A percentile compares a stretch with the other conserved stretches of the same genome.
Conservation (phyloP, 1,140 invertebrate species). For the Diabrotica virgifera region DNA sequence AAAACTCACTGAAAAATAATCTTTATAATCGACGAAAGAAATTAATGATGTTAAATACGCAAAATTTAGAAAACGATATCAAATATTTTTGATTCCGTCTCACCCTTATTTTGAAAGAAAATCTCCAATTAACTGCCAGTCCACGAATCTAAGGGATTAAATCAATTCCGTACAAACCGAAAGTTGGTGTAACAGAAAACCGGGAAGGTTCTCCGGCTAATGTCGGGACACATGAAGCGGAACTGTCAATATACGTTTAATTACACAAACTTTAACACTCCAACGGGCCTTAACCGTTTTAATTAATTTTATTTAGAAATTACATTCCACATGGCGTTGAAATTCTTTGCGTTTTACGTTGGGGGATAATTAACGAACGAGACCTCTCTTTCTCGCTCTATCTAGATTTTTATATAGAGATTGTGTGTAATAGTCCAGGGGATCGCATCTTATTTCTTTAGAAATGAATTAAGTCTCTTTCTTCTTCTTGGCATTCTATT, state of each 20-base stretch:
- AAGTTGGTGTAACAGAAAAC: constrained; percentile 1
- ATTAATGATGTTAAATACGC: too few relatives aligned
- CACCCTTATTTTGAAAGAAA: too few relatives aligned
- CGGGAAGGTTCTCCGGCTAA: background rate
- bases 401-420: background rate
- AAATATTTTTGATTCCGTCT: too few relatives aligned
- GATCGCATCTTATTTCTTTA: too few relatives aligned
- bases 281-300: constrained; percentile 5
- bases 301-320: constrained; percentile 16
- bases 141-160: background rate
- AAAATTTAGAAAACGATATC: too few relatives aligned
- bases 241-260: constrained; percentile 16
- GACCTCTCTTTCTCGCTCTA: background rate
- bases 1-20: too few relatives aligned
- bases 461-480: too few relatives aligned
- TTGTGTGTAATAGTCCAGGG: too few relatives aligned
- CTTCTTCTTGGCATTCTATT: too few relatives aligned
- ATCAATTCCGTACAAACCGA: background rate
- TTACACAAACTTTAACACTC: constrained; percentile 10
- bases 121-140: too few relatives aligned
- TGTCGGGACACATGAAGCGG: constrained; percentile 4
- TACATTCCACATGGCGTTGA: constrained; percentile 14
- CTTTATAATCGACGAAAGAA: too few relatives aligned
- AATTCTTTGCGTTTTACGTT: background rate
- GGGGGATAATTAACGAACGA: constrained; percentile 1